phyloP scores from a whole-genome alignment of 2,888 invertebrate species.

The Argyresthia goedartella region DNA sequence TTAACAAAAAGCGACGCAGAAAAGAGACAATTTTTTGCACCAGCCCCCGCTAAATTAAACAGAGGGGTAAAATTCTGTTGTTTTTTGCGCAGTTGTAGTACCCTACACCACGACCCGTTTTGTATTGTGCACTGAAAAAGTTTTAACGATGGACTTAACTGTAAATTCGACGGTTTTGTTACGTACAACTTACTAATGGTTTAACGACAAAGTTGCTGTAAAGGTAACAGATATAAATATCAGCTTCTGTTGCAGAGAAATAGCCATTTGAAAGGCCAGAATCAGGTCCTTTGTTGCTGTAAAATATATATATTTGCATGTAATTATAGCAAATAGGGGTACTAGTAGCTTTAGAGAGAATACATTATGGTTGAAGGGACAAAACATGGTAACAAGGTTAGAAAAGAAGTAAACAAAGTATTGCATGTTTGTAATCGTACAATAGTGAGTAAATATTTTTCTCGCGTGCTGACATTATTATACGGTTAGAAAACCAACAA shows the following conservation, averaged over 20 bases:
- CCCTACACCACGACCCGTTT: neutral
- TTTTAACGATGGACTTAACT: neutral
- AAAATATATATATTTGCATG: no score
- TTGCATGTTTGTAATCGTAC: constrained; percentile 40
- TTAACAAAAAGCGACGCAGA: constrained; percentile 52
- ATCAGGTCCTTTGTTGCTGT: no score
- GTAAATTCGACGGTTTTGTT: neutral
- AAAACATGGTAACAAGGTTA: neutral
- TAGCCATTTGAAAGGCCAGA: no score
- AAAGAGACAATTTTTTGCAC: constrained; percentile 51
- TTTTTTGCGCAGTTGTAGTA: constrained; percentile 19
- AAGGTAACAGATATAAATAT: no score
- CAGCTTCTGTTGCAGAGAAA: no score
- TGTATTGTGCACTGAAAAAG: neutral
- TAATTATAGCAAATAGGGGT: no score
- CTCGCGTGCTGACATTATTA: constrained; percentile 33
- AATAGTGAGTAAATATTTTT: constrained; percentile 40
- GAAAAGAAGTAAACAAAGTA: constrained; percentile 19
- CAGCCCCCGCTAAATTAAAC: constrained; percentile 65
- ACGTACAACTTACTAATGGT: no score
- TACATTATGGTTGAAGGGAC: no score
- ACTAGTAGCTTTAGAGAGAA: no score
- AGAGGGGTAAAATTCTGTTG: constrained; percentile 54
- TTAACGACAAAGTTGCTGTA: no score
- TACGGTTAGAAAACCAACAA: constrained; percentile 5